A percentile compares a stretch with the other conserved stretches of the same genome.
phyloP scores from a whole-genome alignment of 2,113 vertebrate genomes.

The Pygoscelis antarcticus region DNA sequence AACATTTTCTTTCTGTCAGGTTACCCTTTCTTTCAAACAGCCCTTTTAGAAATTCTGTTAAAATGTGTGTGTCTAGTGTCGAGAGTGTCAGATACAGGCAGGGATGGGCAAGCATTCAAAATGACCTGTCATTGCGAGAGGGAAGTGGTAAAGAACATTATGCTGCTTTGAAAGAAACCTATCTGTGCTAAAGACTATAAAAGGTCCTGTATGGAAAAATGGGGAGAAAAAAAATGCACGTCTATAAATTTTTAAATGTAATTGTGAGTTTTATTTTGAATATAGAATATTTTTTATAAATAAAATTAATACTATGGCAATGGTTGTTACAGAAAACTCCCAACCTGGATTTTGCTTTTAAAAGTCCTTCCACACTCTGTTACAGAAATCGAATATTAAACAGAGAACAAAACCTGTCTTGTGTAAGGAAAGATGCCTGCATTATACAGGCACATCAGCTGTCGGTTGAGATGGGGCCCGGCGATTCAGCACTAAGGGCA shows the following conservation, averaged over 20 bases:
- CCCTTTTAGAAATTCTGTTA: slow-evolving; percentile 37
- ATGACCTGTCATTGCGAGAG: slow-evolving; percentile 22
- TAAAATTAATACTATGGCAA: rapidly evolving
- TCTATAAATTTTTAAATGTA: not conserved
- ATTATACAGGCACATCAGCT: not conserved
- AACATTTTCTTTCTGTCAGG: slow-evolving; percentile 30
- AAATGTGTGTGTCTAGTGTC: slow-evolving; percentile 17
- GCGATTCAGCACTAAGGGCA: rapidly evolving
- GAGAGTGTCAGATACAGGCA: slow-evolving; percentile 25
- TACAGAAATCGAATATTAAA: not conserved
- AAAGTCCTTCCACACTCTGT: not conserved
- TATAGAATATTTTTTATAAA: not conserved
- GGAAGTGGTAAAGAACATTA: not conserved
- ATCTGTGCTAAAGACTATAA: not conserved
- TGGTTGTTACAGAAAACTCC: not conserved
- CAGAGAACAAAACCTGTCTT: not conserved
- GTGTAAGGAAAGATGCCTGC: not conserved
- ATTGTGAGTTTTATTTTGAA: not conserved
- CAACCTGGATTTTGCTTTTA: not conserved
- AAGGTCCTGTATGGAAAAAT: not conserved
- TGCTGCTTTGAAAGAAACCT: not conserved
- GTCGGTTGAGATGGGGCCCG: not conserved
- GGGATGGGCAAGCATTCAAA: slow-evolving; percentile 18
- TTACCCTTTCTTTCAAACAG: slow-evolving; percentile 7
- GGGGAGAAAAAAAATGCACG: rapidly evolving